Base-by-base conservation (phyloP, 2,888 invertebrate genomes). In the Argyra leucocephala region DNA sequence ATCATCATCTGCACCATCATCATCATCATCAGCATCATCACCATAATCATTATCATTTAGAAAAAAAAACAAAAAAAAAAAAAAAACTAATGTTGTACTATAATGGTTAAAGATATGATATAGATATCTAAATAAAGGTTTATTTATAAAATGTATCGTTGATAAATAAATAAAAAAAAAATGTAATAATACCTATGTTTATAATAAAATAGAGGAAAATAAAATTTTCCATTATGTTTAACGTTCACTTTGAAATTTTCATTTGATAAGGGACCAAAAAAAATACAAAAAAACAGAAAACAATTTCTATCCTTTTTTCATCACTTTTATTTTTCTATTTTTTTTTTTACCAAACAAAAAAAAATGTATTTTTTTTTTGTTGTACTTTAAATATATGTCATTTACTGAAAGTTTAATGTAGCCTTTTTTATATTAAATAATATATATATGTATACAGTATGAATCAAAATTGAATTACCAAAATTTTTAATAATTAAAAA, bases 51-150 rank as follows among this genome's bases (percentile, higher is more conserved):
- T 31, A 31, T 31, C 31, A 31, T 2, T 6, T 10, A 6, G 31
- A 31, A 31, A 12, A 7, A 26, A 26, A 26, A 26, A 6, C 26
- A 26, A 26, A 26, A 26, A 26, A 26, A 26, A 26, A 26, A 31
- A 31, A 31, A 2, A 2, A 31, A 31, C 7, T 31, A 31, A 31
- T 31, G 31, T 31, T 31, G 31, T 10, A 31, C n/a, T 31, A 31
- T 31, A 31, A 37, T 37, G 15, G 15, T 18, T 48, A 18, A 48
- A 48, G 48, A 18, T 48, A 48, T n/a, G 48, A 48, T 3, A 48
- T 18, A 48, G 48, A 48, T 48, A 48, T 48, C 48, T 48, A 48
- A 48, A 48, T 48, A 48, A 48, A 48, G 48, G 48, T 48, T 48
- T 48, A 12, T n/a, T 12, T 48, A 15, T 3, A 48, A 15, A 31